A percentile compares a stretch with the other conserved stretches of the same genome.
Evolutionary conservation across 2,888 invertebrate genomes (phyloP).

Genomic region (Cinara cedri): DNA sequence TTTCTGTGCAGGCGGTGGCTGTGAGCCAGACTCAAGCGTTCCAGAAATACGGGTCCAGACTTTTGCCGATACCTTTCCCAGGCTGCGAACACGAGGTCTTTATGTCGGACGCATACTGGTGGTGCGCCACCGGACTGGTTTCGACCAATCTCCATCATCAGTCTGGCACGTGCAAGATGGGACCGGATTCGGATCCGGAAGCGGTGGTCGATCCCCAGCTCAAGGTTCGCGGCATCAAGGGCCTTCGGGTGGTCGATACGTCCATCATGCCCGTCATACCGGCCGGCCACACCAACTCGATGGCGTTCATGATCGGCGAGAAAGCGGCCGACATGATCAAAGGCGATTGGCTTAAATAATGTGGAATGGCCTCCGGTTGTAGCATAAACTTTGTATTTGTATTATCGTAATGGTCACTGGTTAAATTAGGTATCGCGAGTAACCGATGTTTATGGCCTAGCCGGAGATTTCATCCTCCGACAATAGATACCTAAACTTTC

Average conservation of each 20-base stretch:
- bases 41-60: constrained; percentile 63
- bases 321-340: constrained; percentile 77
- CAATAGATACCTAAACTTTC: too few species aligned
- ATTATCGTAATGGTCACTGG: too few species aligned
- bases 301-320: constrained; percentile 82
- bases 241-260: constrained; percentile 77
- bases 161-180: constrained; percentile 72
- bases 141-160: constrained; percentile 71
- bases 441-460: too few species aligned
- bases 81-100: constrained; percentile 66
- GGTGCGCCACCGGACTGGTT: constrained; percentile 72
- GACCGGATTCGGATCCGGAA: constrained; percentile 66
- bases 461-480: too few species aligned
- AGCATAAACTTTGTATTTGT: too few species aligned
- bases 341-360: constrained; percentile 63
- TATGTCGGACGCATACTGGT: constrained; percentile 74
- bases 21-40: constrained; percentile 65
- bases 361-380: background rate
- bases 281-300: constrained; percentile 79
- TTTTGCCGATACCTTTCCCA: constrained; percentile 61
- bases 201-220: constrained; percentile 72
- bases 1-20: constrained; percentile 63
- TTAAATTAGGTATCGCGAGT: too few species aligned
- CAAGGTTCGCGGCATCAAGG: constrained; percentile 71
- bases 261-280: constrained; percentile 80